Percentiles rank a stretch among this genome's conserved stretches.
phyloP scores from a whole-genome alignment of 2,888 invertebrate genomes.

The Trachelus troglodyta region DNA sequence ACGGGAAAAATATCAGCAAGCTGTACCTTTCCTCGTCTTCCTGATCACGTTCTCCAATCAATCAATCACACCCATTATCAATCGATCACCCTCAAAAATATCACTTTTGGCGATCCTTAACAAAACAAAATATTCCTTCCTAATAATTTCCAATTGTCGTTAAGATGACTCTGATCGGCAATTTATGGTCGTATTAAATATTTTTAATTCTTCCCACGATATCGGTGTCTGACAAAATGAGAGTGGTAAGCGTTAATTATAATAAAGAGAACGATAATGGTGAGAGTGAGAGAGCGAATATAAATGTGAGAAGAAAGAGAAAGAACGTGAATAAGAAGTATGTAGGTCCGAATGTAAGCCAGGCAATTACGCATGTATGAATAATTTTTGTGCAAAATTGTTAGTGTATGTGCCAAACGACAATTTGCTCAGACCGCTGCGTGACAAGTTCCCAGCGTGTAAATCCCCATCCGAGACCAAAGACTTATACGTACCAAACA shows the following conservation, averaged over 20 bases:
- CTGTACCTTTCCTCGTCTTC: background rate
- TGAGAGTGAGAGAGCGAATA: constrained; percentile 37
- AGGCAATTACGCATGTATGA: constrained; percentile 2
- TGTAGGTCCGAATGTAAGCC: background rate
- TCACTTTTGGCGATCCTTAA: background rate
- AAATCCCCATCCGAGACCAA: constrained; percentile 60
- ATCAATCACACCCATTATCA: background rate
- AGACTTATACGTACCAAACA: constrained; percentile 49
- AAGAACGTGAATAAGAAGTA: background rate
- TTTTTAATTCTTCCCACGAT: constrained; percentile 1
- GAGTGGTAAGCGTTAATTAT: constrained; percentile 9
- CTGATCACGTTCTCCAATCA: background rate
- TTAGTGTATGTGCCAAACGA: constrained; percentile 59
- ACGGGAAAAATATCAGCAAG: background rate
- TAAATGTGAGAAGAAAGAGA: constrained; percentile 27
- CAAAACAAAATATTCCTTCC: background rate
- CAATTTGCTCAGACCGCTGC: constrained; percentile 62
- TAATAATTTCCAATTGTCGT: background rate
- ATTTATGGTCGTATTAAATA: background rate
- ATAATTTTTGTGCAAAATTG: constrained; percentile 18
- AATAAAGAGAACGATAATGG: constrained; percentile 32
- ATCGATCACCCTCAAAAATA: background rate
- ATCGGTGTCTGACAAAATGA: background rate
- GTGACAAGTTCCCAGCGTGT: constrained; percentile 48
- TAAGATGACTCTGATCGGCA: background rate